These are phyloP conservation scores for Polyodon spathula DNA, from an alignment of 2,113 vertebrate species.

Conservation along the genomic window DNA sequence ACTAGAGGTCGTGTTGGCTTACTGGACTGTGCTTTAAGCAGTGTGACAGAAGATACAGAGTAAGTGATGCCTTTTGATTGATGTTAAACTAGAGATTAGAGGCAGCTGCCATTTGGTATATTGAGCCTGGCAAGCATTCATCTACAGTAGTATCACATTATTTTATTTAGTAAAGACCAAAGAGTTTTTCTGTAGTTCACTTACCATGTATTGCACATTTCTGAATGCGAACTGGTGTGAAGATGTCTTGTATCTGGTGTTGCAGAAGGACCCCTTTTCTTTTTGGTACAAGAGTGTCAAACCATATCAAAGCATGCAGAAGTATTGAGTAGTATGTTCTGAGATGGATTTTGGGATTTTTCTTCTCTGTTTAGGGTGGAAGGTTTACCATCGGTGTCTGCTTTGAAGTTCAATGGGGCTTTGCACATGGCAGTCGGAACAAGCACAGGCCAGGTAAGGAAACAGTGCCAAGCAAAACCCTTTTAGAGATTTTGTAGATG, in stretches of 20 bases:
- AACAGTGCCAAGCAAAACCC: neutral
- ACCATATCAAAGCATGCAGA: no score
- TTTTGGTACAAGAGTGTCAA: no score
- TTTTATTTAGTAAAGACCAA: no score
- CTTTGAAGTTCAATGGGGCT: conserved; percentile 78
- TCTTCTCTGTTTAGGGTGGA: conserved; percentile 61
- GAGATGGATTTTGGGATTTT: neutral
- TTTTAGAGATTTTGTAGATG: neutral
- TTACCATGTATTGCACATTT: conserved; percentile 1
- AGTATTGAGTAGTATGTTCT: no score
- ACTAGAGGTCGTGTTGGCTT: conserved; percentile 70
- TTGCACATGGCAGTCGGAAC: conserved; percentile 87
- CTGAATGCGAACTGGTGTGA: neutral
- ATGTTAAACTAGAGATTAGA: neutral
- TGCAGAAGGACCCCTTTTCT: no score
- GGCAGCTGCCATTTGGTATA: no score
- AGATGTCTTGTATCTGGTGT: no score
- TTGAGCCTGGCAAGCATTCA: no score
- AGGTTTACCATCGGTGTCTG: conserved; percentile 75
- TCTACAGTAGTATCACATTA: neutral
- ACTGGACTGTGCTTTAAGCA: conserved; percentile 85
- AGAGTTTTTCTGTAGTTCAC: neutral
- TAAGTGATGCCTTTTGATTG: conserved; percentile 44
- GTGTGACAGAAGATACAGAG: conserved; percentile 76
- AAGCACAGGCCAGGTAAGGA: conserved; percentile 82